Evolutionary conservation across 2,888 invertebrate species (phyloP), one percentile per base, ranked within the genome.

Genomic region (Bimastos eiseni): DNA sequence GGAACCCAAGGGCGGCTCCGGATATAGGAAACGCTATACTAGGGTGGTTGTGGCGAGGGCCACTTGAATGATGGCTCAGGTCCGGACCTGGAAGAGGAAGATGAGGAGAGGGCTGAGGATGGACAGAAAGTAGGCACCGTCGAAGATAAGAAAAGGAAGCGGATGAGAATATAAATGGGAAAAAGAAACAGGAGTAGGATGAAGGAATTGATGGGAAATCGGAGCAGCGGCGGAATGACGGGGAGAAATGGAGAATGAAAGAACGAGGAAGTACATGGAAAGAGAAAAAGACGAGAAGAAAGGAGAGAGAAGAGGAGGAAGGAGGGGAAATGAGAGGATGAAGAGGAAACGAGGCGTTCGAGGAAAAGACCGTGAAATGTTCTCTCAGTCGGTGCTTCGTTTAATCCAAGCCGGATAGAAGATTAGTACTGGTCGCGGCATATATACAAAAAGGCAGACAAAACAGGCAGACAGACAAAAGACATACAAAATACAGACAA

Each of bases 81-180:
- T 70, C 30, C n/a, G 70, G 70, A 30, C 70, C 70, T 70, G 70
- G 70, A 49, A 19, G 49, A 49, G 49, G 44, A 44, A 55, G 30
- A 30, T 2, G 55, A n/a, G 70, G 49, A 49, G 49, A 70, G 70
- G n/a, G n/a, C 17, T 70, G 70, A 70, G 70, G 70, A 70, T 70
- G 70, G 70, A 70, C 70, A 70, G 70, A 70, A 70, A n/a, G 49
- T 49, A 70, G 70, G 70, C 70, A 70, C 70, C n/a, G n/a, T n/a
- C 30, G 70, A n/a, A n/a, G 30, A 70, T 70, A 70, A 70, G 70
- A 70, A 70, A 70, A 70, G 8, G 70, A 70, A 70, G 70, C 70
- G n/a, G 70, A n/a, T 70, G 70, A n/a, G 70, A 70, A 70, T n/a
- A 70, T n/a, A n/a, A 70, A 70, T 70, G 30, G n/a, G 70, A n/a